A percentile compares a stretch with the other conserved stretches of the same genome.
phyloP scores from a whole-genome alignment of 2,113 vertebrate species.

The Maccullochella peelii region DNA sequence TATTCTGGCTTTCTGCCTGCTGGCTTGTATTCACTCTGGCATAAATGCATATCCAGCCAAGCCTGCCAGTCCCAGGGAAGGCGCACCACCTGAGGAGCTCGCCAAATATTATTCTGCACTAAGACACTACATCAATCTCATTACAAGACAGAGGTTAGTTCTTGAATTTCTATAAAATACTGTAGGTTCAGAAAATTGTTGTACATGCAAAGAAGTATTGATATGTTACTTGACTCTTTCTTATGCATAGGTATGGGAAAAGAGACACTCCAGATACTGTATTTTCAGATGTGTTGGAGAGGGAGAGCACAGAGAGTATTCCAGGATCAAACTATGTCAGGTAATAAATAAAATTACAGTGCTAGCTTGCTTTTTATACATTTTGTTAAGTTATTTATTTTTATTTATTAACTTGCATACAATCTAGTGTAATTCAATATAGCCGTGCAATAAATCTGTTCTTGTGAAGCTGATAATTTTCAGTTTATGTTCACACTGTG shows the following conservation, averaged over 20 bases:
- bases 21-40: slow-evolving; percentile 89
- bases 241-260: slow-evolving; percentile 90
- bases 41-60: slow-evolving; percentile 92
- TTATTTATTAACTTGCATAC: not conserved
- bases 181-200: not conserved
- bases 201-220: not conserved
- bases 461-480: not conserved
- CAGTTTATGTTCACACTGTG: not conserved
- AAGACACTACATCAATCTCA: slow-evolving; percentile 98
- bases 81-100: slow-evolving; percentile 92
- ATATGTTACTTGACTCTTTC: slow-evolving; percentile 10
- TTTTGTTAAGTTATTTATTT: not conserved
- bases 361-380: not conserved
- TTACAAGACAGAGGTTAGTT: slow-evolving; percentile 94
- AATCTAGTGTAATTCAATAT: not conserved
- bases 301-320: slow-evolving; percentile 88
- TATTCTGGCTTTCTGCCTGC: slow-evolving; percentile 86
- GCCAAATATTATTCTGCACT: slow-evolving; percentile 96
- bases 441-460: not conserved
- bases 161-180: not conserved
- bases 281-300: slow-evolving; percentile 91
- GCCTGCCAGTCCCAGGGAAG: slow-evolving; percentile 91
- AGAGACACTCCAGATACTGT: slow-evolving; percentile 91
- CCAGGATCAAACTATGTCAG: slow-evolving; percentile 77
- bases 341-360: slow-evolving; percentile 35